Conservation (phyloP, 2,113 vertebrate genomes). For the Clarias gariepinus region DNA sequence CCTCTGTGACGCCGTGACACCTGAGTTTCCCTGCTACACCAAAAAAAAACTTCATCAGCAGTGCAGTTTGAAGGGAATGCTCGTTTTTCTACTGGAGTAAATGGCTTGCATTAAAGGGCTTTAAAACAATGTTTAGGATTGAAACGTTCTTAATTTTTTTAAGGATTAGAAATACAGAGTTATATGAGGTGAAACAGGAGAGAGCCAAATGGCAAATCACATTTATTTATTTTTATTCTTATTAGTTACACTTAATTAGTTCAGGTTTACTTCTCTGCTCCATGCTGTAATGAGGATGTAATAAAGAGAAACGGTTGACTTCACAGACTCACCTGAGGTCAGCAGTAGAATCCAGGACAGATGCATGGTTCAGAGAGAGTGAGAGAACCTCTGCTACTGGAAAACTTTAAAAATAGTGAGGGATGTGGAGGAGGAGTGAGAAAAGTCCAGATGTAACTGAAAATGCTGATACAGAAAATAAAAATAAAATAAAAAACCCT, state of each 20-base stretch:
- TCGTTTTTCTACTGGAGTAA: too few species aligned
- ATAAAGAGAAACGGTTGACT: background rate
- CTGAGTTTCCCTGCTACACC: too few species aligned
- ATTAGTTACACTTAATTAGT: background rate
- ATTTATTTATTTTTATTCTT: background rate
- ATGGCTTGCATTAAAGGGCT: too few species aligned
- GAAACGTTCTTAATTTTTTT: too few species aligned
- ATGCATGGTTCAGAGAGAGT: constrained; percentile 1
- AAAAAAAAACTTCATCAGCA: too few species aligned
- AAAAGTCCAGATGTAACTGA: constrained; percentile 17
- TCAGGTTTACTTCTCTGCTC: background rate
- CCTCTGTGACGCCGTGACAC: too few species aligned
- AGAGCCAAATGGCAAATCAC: too few species aligned
- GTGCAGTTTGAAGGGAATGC: too few species aligned
- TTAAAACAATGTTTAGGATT: too few species aligned
- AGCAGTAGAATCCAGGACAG: constrained; percentile 23
- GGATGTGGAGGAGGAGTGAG: constrained; percentile 24
- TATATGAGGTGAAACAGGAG: too few species aligned
- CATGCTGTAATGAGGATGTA: background rate
- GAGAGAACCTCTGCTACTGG: background rate
- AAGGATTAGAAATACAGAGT: too few species aligned
- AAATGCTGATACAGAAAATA: background rate
- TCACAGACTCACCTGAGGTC: constrained; percentile 10
- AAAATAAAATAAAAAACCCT: too few species aligned
- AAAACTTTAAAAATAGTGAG: background rate